These are phyloP conservation scores for Phylloscopus whistleri DNA, from an alignment of 2,113 vertebrate species.

Conservation along the genomic window DNA sequence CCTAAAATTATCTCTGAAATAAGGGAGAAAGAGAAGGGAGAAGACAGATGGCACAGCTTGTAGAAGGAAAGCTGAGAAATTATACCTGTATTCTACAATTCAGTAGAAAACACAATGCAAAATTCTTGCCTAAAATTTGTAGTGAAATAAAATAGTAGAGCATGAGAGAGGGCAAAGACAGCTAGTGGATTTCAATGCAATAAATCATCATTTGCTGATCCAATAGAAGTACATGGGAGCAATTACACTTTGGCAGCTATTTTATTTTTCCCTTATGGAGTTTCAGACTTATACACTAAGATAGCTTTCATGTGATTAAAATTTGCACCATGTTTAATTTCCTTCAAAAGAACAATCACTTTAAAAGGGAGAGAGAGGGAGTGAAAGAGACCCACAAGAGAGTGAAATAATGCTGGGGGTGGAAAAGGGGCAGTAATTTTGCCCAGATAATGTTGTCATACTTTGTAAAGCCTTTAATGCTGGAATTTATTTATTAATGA, in stretches of 20 bases:
- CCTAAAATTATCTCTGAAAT: not conserved
- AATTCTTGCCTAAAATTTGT: conserved; percentile 57
- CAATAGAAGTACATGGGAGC: conserved; percentile 66
- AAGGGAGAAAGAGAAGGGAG: not conserved
- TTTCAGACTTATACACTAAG: conserved; percentile 66
- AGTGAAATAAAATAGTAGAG: not conserved
- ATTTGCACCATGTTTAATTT: conserved; percentile 66
- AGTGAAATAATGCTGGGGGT: conserved; percentile 66
- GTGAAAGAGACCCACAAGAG: conserved; percentile 47
- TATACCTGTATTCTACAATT: conserved; percentile 27
- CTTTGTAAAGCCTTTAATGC: conserved; percentile 84
- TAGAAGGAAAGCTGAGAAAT: conserved; percentile 60
- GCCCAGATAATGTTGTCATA: conserved; percentile 82
- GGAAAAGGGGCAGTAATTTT: conserved; percentile 73
- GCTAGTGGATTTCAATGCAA: conserved; percentile 4
- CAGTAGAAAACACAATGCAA: conserved; percentile 28
- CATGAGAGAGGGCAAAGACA: conserved; percentile 28
- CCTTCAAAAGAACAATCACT: conserved; percentile 60
- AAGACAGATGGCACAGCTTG: conserved; percentile 43
- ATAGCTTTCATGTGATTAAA: conserved; percentile 72
- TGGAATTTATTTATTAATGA: conserved; percentile 90
- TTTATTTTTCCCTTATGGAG: conserved; percentile 75
- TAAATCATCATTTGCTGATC: conserved; percentile 65
- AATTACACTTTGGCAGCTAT: conserved; percentile 75
- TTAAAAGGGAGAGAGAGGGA: conserved; percentile 29